These are phyloP conservation scores for Coremacera marginata DNA, from an alignment of 2,888 invertebrate genomes.

Conservation along the genomic window DNA sequence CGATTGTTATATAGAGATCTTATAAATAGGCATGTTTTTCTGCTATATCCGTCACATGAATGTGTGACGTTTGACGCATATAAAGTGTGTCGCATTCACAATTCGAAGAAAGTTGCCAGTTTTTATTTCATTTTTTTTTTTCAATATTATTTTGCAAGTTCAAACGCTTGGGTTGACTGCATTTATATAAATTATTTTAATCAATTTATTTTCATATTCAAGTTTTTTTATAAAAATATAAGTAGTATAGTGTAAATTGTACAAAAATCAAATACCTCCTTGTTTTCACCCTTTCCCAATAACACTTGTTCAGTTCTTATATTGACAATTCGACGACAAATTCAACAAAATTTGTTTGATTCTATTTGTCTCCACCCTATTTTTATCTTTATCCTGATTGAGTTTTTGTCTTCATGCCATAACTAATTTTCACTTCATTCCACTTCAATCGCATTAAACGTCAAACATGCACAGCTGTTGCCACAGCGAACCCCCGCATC, in stretches of 20 bases:
- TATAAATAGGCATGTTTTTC: neutral
- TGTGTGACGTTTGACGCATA: neutral
- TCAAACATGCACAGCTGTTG: slow-evolving; percentile 27
- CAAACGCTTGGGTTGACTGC: too few species aligned
- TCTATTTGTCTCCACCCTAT: too few species aligned
- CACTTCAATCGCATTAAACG: slow-evolving; percentile 28
- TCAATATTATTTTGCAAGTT: neutral
- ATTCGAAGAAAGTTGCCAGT: slow-evolving; percentile 2
- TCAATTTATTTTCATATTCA: too few species aligned
- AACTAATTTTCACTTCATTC: slow-evolving; percentile 22
- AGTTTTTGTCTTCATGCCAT: neutral
- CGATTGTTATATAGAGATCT: neutral
- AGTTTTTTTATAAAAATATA: too few species aligned
- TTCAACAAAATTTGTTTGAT: too few species aligned
- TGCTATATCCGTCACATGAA: neutral
- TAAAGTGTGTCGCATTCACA: neutral
- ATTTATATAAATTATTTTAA: too few species aligned
- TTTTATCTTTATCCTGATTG: neutral
- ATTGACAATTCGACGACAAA: too few species aligned
- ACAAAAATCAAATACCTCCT: neutral
- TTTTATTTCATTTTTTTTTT: too few species aligned
- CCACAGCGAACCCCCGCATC: neutral
- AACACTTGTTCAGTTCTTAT: neutral
- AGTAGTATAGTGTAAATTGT: too few species aligned
- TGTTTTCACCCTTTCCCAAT: neutral